phyloP scores from a whole-genome alignment of 35 echinoderm and acorn worm genomes.

The Lytechinus pictus region DNA sequence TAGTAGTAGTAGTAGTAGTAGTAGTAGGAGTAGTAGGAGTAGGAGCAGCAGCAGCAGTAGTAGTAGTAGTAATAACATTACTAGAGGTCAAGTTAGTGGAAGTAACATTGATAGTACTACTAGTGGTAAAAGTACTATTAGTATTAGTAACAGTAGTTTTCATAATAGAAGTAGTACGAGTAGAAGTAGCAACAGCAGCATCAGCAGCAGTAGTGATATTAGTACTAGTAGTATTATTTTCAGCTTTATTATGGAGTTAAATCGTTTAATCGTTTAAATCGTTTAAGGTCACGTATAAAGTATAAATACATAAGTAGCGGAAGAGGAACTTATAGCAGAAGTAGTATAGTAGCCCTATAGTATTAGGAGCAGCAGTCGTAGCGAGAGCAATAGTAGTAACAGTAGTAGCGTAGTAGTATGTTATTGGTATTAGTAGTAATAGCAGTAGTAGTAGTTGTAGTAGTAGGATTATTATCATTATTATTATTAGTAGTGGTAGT shows the following conservation, averaged over 20 bases:
- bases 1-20: background rate
- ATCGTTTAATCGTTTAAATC: no score
- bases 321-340: background rate
- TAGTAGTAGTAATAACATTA: background rate
- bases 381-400: no score
- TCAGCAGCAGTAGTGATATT: constrained; percentile 28
- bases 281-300: no score
- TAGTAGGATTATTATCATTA: background rate
- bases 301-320: no score
- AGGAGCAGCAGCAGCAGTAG: background rate
- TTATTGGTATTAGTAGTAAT: background rate
- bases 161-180: background rate
- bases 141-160: background rate
- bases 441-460: background rate
- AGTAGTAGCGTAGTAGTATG: no score
- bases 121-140: background rate
- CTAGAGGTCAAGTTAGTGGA: background rate
- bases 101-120: background rate
- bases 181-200: constrained; percentile 27
- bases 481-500: background rate
- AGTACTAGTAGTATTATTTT: background rate
- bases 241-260: no score
- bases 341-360: constrained; percentile 23
- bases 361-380: background rate
- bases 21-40: background rate